Percentiles rank a stretch among this genome's conserved stretches.
Conservation (phyloP, 2,888 invertebrate species). For the Limenitis camilla region DNA sequence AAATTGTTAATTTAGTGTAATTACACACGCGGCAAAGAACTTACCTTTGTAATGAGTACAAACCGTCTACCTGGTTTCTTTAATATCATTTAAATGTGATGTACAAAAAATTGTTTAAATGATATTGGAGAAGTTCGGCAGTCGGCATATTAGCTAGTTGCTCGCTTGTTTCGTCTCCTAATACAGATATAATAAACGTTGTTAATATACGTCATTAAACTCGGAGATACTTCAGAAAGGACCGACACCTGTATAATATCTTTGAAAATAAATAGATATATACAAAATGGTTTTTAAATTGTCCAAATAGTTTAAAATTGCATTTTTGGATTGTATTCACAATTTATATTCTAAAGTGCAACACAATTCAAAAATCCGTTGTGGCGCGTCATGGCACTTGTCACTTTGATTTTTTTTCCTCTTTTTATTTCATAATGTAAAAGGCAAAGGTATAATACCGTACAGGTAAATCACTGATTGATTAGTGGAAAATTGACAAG, state of each 20-base stretch:
- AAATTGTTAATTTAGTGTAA: conserved; percentile 20
- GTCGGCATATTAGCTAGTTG: conserved; percentile 18
- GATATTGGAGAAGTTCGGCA: conserved; percentile 10
- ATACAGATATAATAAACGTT: conserved; percentile 5
- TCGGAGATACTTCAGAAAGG: background rate
- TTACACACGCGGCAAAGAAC: conserved; percentile 17
- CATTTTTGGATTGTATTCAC: no score
- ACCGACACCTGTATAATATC: background rate
- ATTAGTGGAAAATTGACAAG: no score
- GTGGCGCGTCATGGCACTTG: no score
- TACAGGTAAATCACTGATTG: no score
- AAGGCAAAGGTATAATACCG: no score
- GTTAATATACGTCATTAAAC: background rate
- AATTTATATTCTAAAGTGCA: no score
- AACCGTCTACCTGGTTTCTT: conserved; percentile 16
- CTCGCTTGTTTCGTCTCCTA: conserved; percentile 17
- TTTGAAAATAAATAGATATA: no score
- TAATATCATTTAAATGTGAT: conserved; percentile 7
- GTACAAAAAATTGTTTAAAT: conserved; percentile 5
- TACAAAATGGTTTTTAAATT: no score
- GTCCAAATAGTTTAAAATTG: no score
- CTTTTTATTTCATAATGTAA: no score
- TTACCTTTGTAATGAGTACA: conserved; percentile 21
- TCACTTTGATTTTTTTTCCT: no score
- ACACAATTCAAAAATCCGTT: no score